A percentile compares a stretch with the other conserved stretches of the same genome.
These are phyloP conservation scores for Tetragnatha versicolor DNA, from an alignment of 1,140 invertebrate genomes.

Conservation along the genomic window DNA sequence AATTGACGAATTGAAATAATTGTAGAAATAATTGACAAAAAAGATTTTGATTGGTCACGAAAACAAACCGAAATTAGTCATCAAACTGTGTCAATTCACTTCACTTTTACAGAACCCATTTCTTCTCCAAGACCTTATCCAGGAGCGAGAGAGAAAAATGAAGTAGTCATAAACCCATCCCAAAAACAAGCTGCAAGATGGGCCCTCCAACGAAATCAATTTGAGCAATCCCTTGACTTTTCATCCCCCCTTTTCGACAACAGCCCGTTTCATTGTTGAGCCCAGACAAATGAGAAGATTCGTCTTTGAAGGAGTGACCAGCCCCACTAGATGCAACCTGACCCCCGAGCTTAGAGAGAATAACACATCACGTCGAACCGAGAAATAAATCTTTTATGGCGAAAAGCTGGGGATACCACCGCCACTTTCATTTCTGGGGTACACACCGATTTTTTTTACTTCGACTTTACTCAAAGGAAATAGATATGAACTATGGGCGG, in stretches of 20 bases:
- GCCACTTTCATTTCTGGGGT: constrained; percentile 28
- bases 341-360: constrained; percentile 18
- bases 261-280: constrained; percentile 10
- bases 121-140: no score
- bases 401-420: constrained; percentile 9
- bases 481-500: constrained; percentile 47
- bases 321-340: constrained; percentile 34
- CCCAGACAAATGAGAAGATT: constrained; percentile 34
- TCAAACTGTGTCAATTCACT: no score
- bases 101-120: no score
- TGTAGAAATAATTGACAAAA: no score
- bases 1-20: no score
- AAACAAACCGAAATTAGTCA: no score
- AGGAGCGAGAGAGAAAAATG: no score
- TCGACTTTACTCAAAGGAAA: constrained; percentile 50
- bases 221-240: constrained; percentile 21
- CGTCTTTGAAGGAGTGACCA: constrained; percentile 14
- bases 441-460: constrained; percentile 25
- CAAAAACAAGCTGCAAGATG: not conserved
- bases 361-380: constrained; percentile 38
- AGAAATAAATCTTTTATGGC: constrained; percentile 45
- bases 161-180: not conserved
- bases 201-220: not conserved
- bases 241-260: constrained; percentile 14
- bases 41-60: no score